Evolutionary conservation across 1,140 invertebrate species (phyloP).

Genomic region (Araneus ventricosus): DNA sequence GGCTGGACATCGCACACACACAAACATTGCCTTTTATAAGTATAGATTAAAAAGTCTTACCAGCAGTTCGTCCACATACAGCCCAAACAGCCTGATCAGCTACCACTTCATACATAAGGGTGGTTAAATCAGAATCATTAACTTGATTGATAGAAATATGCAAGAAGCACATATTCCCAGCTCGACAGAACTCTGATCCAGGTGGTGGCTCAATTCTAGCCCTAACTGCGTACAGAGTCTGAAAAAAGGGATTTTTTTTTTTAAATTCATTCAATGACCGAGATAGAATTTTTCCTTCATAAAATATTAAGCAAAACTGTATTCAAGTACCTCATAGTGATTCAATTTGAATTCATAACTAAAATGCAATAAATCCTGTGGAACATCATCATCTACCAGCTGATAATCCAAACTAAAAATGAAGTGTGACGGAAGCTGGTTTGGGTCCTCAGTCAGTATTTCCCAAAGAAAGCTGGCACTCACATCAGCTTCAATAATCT

Average conservation of each 20-base stretch:
- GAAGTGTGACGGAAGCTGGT: constrained; percentile 67
- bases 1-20: no score
- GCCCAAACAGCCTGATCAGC: constrained; percentile 96
- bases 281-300: background rate
- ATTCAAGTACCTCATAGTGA: constrained; percentile 70
- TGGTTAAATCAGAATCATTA: constrained; percentile 77
- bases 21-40: no score
- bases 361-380: constrained; percentile 44
- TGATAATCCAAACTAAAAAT: constrained; percentile 74
- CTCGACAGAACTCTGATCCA: constrained; percentile 91
- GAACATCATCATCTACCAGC: background rate
- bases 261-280: background rate
- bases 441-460: constrained; percentile 64
- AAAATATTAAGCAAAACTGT: background rate
- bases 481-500: constrained; percentile 76
- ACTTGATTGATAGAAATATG: constrained; percentile 85
- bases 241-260: no score
- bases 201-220: constrained; percentile 90
- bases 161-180: constrained; percentile 92
- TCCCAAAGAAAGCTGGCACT: constrained; percentile 76
- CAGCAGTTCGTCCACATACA: constrained; percentile 90
- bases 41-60: constrained; percentile 66
- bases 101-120: constrained; percentile 95
- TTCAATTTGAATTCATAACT: constrained; percentile 75
- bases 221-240: constrained; percentile 91